These are phyloP conservation scores for Porites cylindrica DNA, from an alignment of 92 coral and sea anemone species.

Conservation along the genomic window DNA sequence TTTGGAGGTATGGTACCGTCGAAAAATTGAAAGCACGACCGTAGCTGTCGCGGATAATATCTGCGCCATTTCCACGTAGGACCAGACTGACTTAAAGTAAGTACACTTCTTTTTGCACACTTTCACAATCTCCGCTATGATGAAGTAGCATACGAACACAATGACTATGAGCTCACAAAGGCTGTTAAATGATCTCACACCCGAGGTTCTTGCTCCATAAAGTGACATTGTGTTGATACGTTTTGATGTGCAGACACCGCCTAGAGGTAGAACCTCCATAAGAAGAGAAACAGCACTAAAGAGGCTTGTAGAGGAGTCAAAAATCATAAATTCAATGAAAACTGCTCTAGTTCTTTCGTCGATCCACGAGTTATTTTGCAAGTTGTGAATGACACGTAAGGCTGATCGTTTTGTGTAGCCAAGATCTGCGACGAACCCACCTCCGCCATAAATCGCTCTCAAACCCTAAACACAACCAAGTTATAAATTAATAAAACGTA, in stretches of 20 bases:
- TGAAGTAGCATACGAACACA: slow-evolving; percentile 76
- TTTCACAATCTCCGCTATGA: slow-evolving; percentile 79
- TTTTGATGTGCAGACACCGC: slow-evolving; percentile 76
- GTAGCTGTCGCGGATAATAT: slow-evolving; percentile 82
- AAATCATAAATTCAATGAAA: slow-evolving; percentile 84
- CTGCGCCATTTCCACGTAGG: slow-evolving; percentile 86
- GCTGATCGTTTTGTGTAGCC: slow-evolving; percentile 91
- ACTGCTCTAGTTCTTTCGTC: slow-evolving; percentile 94
- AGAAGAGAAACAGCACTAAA: slow-evolving; percentile 92
- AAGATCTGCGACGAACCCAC: slow-evolving; percentile 94
- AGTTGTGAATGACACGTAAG: slow-evolving; percentile 69
- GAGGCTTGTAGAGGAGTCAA: slow-evolving; percentile 87
- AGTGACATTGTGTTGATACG: slow-evolving; percentile 84
- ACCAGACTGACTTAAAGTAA: slow-evolving; percentile 87
- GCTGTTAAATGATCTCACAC: slow-evolving; percentile 77
- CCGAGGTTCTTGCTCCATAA: slow-evolving; percentile 83
- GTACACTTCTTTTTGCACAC: slow-evolving; percentile 75
- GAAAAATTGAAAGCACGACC: slow-evolving; percentile 85
- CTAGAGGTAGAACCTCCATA: slow-evolving; percentile 80
- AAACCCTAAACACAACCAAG: slow-evolving; percentile 11
- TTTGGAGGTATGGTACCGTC: slow-evolving; percentile 85
- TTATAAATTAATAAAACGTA: not conserved
- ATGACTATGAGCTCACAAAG: slow-evolving; percentile 87
- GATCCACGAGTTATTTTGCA: slow-evolving; percentile 86
- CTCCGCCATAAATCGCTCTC: slow-evolving; percentile 73